Percentiles rank a stretch among this genome's conserved stretches.
Evolutionary conservation across 2,888 invertebrate genomes (phyloP).

Genomic region (Brachycybe producta): DNA sequence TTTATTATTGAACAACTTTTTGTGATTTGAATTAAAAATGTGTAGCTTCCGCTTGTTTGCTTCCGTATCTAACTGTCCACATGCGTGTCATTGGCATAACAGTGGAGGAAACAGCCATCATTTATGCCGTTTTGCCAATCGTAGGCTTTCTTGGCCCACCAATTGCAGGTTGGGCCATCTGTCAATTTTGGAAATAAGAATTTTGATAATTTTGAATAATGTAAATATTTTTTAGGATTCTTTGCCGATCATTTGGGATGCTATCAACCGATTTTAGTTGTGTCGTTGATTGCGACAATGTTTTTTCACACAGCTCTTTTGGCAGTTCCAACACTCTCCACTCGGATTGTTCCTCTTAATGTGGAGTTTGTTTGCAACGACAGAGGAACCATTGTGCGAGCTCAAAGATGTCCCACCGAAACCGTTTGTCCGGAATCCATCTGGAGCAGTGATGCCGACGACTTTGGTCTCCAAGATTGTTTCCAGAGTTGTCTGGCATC

Average conservation of each 20-base stretch:
- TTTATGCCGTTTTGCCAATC: slow-evolving; percentile 72
- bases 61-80: slow-evolving; percentile 77
- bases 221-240: slow-evolving; percentile 27
- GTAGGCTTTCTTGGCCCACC: slow-evolving; percentile 75
- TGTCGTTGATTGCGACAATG: slow-evolving; percentile 61
- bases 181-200: neutral
- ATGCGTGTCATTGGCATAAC: slow-evolving; percentile 81
- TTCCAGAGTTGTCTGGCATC: too few species aligned
- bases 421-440: neutral
- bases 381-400: neutral
- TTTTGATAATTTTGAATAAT: too few species aligned
- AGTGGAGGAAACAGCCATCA: slow-evolving; percentile 72
- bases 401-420: neutral
- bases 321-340: slow-evolving; percentile 4
- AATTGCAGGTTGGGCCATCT: slow-evolving; percentile 50
- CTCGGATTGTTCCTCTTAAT: neutral
- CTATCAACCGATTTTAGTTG: slow-evolving; percentile 69
- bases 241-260: slow-evolving; percentile 73
- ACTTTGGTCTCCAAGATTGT: too few species aligned
- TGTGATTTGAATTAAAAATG: too few species aligned
- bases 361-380: neutral
- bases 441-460: too few species aligned
- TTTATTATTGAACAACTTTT: too few species aligned
- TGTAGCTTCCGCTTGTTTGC: slow-evolving; percentile 66
- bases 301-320: slow-evolving; percentile 65